Evolutionary conservation across 2,797 vertebrate species (phyloP), one percentile per base, ranked within the genome.

Genomic region (Epinephelus malabaricus): DNA sequence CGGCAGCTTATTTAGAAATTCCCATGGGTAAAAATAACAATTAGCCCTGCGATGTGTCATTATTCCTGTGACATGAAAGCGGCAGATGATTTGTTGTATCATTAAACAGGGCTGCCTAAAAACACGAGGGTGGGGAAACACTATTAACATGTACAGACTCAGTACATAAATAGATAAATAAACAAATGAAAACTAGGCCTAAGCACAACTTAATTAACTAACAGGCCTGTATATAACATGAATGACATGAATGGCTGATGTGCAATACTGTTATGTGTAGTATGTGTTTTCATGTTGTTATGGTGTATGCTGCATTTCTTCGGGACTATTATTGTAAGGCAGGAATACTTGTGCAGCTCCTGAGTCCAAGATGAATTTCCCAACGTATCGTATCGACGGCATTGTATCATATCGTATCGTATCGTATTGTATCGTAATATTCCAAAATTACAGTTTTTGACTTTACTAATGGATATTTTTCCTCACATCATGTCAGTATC

Each of bases 11-110:
- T 76, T 66, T 50, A 34, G 45, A 10, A 27, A 62, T 46, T 12
- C 19, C 30, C 13, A 18, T 58, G 34, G 23, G 34, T 9, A 72
- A 49, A 68, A 60, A 50, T 46, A 65, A 61, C 21, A 68, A 43
- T 14, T 18, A 19, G 50, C 18, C 10, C 15, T 34, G 25, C 25
- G 45, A 53, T 40, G 0, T 66, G 53, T 53, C 12, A 58, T 40
- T 9, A 53, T 61, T 30, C 67, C 6, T 66, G 3, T 60, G 46
- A 23, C 45, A 69, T 27, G 21, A 27, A 47, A 19, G 40, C 0
- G 0, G 14, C 47, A 19, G 15, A 1, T 2, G 18, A 18, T 54
- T 49, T 73, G 34, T 49, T 54, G 7, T 54, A 38, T 55, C 40
- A 40, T 21, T 59, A 12, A 40, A 47, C 40, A 59, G 17, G 4